Percentiles rank a stretch among this genome's conserved stretches.
These are phyloP conservation scores for Eupelmus urozonus DNA, from an alignment of 2,888 invertebrate genomes.

Conservation along the genomic window DNA sequence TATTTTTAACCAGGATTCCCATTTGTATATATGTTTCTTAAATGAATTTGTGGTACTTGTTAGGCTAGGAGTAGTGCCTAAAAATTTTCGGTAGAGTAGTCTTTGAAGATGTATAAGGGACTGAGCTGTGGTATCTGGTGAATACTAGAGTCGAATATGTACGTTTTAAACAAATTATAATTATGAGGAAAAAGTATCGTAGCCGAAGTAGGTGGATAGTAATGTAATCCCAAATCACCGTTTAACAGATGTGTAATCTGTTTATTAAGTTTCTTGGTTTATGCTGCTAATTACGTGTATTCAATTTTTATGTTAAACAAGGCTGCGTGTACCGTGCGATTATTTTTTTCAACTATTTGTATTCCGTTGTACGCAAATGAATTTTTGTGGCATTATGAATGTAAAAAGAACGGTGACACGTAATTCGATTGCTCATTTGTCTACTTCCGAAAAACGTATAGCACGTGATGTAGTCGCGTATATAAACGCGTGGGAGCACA, in stretches of 20 bases:
- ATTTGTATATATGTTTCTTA: constrained; percentile 56
- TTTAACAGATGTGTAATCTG: neutral
- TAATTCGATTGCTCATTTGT: constrained; percentile 36
- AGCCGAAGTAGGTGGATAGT: constrained; percentile 23
- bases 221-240: constrained; percentile 39
- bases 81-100: constrained; percentile 68
- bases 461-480: constrained; percentile 24
- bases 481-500: constrained; percentile 18
- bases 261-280: constrained; percentile 10
- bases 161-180: constrained; percentile 44
- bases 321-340: neutral
- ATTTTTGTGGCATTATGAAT: no score
- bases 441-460: constrained; percentile 32
- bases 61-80: constrained; percentile 75
- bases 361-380: no score
- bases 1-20: constrained; percentile 50
- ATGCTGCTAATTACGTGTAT: no score
- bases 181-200: constrained; percentile 31
- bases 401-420: constrained; percentile 15
- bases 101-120: constrained; percentile 51
- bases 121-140: constrained; percentile 49
- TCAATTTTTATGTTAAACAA: constrained; percentile 9
- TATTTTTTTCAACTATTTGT: constrained; percentile 12
- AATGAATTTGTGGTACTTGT: constrained; percentile 64
- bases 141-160: constrained; percentile 41